Base-by-base conservation (phyloP, 2,888 invertebrate genomes). In the Melanchra persicariae region DNA sequence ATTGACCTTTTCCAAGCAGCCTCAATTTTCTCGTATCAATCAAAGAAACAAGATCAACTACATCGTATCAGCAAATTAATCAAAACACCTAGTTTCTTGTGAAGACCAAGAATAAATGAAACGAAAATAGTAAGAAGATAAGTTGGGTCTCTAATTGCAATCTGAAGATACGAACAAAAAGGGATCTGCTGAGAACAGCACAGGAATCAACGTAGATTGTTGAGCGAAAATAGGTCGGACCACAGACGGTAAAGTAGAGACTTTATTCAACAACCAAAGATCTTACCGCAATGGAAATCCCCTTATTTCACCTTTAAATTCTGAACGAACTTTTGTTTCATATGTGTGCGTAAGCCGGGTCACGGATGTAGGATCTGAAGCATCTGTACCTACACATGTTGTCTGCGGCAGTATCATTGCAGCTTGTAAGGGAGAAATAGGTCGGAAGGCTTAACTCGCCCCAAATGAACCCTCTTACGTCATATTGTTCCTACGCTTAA, bases 101-200 rank as follows among this genome's bases (percentile, higher is more conserved):
- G 19, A 17, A 54, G 37, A 55, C 47, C 45, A 57, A 22, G 59
- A 75, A 67, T 70, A 65, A 74, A 74, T 77, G 75, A 74, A 82
- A 78, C 65, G 75, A 58, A 82, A 82, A 75, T 78, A 64, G 77
- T 75, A 72, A 73, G 74, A 58, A 83, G 82, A 70, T 64, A 61
- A 64, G 83, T 85, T 86, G 81, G 79, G 74, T 80, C 75, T 82
- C 84, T 89, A 87, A 90, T 89, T 90, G 87, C 85, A 79, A 84
- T 81, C 80, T 77, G 72, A 84, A 86, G 84, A 86, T 83, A 82
- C 70, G 75, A 64, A 63, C 62, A 64, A 65, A 73, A 86, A 86
- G 81, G 85, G 85, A 88, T 85, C 74, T 79, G 87, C 87, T 88
- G 86, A 87, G 81, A 80, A 70, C 82, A 72, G 82, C 78, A 60